Percentiles rank a stretch among this genome's conserved stretches.
Evolutionary conservation across 2,888 invertebrate genomes (phyloP).

Genomic region (Dasysyrphus albostriatus): DNA sequence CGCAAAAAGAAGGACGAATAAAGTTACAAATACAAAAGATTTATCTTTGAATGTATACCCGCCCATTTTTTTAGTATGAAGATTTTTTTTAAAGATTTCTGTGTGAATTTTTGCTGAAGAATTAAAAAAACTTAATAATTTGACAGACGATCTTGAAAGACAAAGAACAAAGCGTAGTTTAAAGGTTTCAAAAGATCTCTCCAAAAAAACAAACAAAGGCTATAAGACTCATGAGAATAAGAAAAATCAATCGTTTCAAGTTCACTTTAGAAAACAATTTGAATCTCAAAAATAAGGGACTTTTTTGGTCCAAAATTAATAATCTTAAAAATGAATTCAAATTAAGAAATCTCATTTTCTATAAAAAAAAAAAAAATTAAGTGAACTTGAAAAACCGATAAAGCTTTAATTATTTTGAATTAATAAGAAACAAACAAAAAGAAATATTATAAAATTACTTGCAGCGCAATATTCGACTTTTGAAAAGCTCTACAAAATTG

Average conservation of each 20-base stretch:
- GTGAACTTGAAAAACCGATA: background rate
- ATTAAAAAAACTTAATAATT: background rate
- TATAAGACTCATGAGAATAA: background rate
- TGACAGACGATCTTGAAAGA: background rate
- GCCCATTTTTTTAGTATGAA: conserved; percentile 43
- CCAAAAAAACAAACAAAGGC: background rate
- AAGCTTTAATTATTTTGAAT: conserved; percentile 24
- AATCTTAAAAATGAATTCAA: background rate
- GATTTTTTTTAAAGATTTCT: conserved; percentile 24
- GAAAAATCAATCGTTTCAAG: background rate
- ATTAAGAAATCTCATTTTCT: background rate
- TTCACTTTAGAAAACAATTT: background rate
- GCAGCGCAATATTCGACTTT: conserved; percentile 41
- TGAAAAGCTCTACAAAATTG: conserved; percentile 29
- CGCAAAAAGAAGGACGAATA: conserved; percentile 93
- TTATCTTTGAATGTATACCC: conserved; percentile 27
- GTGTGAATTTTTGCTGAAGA: conserved; percentile 24
- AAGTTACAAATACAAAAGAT: background rate
- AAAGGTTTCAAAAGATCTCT: conserved; percentile 42
- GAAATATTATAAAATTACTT: conserved; percentile 16
- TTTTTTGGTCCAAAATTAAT: conserved; percentile 6
- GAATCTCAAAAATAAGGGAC: conserved; percentile 7
- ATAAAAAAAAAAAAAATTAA: background rate
- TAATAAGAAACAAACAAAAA: background rate
- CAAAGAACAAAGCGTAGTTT: conserved; percentile 4